A percentile compares a stretch with the other conserved stretches of the same genome.
phyloP scores from a whole-genome alignment of 2,888 invertebrate genomes.

The Pseudoips prasinana region DNA sequence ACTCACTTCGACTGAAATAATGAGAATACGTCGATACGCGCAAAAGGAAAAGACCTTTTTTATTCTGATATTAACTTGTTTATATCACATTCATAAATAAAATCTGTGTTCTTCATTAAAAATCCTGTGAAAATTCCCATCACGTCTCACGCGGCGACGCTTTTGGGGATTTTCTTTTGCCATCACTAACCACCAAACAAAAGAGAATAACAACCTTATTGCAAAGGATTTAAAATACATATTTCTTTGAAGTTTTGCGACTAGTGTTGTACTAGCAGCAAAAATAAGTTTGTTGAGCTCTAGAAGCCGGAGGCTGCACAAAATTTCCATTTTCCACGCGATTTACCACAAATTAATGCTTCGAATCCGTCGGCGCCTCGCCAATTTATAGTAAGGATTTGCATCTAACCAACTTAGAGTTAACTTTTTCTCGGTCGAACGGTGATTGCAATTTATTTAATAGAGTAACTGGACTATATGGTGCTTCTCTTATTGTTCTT shows the following conservation, averaged over 20 bases:
- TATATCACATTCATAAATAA: slow-evolving; percentile 37
- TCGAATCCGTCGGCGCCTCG: slow-evolving; percentile 69
- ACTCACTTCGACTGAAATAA: no score
- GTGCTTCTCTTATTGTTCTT: no score
- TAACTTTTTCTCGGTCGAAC: slow-evolving; percentile 49
- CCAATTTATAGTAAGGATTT: slow-evolving; percentile 73
- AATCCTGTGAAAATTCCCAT: slow-evolving; percentile 57
- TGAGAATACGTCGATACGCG: no score
- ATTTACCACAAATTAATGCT: slow-evolving; percentile 80
- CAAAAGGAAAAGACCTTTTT: no score
- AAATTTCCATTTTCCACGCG: slow-evolving; percentile 80
- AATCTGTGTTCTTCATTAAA: slow-evolving; percentile 52
- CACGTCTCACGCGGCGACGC: slow-evolving; percentile 48
- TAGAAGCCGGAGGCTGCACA: slow-evolving; percentile 73
- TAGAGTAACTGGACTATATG: slow-evolving; percentile 9
- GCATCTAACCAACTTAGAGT: slow-evolving; percentile 53
- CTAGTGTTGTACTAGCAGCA: slow-evolving; percentile 24
- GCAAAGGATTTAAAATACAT: slow-evolving; percentile 21
- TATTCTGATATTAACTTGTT: slow-evolving; percentile 11
- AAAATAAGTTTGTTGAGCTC: slow-evolving; percentile 43
- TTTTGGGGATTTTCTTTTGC: slow-evolving; percentile 12
- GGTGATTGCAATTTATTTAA: slow-evolving; percentile 50
- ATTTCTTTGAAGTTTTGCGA: slow-evolving; percentile 19
- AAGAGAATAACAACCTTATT: slow-evolving; percentile 29
- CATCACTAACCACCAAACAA: slow-evolving; percentile 5